These are phyloP conservation scores for Laspeyria flexula DNA, from an alignment of 2,888 invertebrate species.

Conservation along the genomic window DNA sequence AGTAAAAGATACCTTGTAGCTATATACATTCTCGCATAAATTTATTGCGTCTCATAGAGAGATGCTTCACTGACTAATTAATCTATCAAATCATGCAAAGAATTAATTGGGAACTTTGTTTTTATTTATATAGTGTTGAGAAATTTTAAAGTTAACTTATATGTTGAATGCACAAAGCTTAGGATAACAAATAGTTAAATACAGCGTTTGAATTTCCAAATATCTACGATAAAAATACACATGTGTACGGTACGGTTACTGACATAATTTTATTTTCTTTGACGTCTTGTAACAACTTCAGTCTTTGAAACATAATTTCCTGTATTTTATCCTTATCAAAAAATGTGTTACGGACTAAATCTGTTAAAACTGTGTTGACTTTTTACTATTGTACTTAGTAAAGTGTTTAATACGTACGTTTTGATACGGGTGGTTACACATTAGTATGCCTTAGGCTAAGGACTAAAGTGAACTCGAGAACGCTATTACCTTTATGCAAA, in stretches of 20 bases:
- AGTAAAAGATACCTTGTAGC: too few species aligned
- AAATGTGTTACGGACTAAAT: constrained; percentile 1
- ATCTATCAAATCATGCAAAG: constrained; percentile 31
- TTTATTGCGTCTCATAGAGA: constrained; percentile 39
- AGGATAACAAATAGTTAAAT: neutral
- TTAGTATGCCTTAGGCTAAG: constrained; percentile 15
- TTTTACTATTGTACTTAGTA: too few species aligned
- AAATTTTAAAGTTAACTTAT: too few species aligned
- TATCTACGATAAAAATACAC: neutral
- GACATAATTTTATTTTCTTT: neutral
- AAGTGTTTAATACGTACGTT: too few species aligned
- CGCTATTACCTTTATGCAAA: constrained; percentile 8
- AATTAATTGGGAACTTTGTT: constrained; percentile 29
- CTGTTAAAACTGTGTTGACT: constrained; percentile 7
- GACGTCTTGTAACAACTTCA: constrained; percentile 9
- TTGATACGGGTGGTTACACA: constrained; percentile 20
- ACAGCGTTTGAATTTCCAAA: neutral
- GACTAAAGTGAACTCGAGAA: constrained; percentile 9
- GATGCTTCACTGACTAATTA: constrained; percentile 35
- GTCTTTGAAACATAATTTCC: constrained; percentile 7
- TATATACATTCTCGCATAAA: too few species aligned
- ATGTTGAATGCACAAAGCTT: too few species aligned
- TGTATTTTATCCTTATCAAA: neutral
- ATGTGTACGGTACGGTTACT: neutral
- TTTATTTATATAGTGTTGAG: constrained; percentile 26